These are phyloP conservation scores for Hippocampus abdominalis DNA, from an alignment of 2,113 vertebrate genomes.

Conservation along the genomic window DNA sequence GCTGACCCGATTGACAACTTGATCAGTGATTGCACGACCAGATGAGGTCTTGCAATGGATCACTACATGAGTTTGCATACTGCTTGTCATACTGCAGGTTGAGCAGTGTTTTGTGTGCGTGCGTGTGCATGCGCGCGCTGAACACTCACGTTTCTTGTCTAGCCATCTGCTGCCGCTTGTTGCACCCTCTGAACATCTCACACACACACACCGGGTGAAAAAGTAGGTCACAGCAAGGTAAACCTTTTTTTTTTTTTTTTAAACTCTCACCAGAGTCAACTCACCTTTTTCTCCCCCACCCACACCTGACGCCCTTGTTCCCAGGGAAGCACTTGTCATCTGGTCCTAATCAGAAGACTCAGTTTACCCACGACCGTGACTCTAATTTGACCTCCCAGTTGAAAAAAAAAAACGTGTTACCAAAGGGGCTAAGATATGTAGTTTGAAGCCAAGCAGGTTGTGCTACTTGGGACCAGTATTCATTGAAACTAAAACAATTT, in stretches of 20 bases:
- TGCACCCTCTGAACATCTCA: constrained; percentile 42
- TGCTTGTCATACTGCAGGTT: constrained; percentile 28
- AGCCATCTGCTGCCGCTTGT: constrained; percentile 70
- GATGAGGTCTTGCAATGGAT: constrained; percentile 30
- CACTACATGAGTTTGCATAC: constrained; percentile 18
- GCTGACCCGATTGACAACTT: constrained; percentile 17
- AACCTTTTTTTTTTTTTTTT: constrained; percentile 61
- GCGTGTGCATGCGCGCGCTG: constrained; percentile 36
- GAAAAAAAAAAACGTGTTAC: constrained; percentile 41
- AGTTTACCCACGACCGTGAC: constrained; percentile 28
- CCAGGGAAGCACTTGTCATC: constrained; percentile 46
- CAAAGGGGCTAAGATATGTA: constrained; percentile 24
- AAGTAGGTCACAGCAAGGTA: constrained; percentile 67
- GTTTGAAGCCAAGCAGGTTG: constrained; percentile 15
- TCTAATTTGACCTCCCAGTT: constrained; percentile 38
- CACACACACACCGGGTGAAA: constrained; percentile 1
- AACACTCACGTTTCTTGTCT: constrained; percentile 52
- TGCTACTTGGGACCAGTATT: constrained; percentile 14
- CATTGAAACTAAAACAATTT: too few species aligned
- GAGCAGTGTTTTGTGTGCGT: too few species aligned
- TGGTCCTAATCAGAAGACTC: constrained; percentile 39
- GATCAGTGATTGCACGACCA: constrained; percentile 45
- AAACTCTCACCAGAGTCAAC: constrained; percentile 53
- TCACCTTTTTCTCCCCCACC: constrained; percentile 11
- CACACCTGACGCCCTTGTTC: constrained; percentile 7